A percentile compares a stretch with the other conserved stretches of the same genome.
Conservation (phyloP, 2,797 vertebrate species). For the Dendrocincla fuliginosa region DNA sequence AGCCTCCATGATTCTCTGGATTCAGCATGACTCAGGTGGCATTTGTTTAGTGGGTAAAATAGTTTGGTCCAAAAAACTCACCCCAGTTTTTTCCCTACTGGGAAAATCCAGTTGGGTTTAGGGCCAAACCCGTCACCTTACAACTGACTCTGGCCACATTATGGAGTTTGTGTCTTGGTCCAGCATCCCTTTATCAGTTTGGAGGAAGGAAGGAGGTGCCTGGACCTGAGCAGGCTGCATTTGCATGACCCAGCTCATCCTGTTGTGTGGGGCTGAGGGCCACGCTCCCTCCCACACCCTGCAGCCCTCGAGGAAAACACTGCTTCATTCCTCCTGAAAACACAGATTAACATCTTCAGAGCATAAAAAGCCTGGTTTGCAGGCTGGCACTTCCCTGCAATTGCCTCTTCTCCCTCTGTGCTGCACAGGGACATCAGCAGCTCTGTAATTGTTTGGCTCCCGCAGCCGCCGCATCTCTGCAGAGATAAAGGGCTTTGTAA, state of each 20-base stretch:
- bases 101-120: not conserved
- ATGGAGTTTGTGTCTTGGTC: not conserved
- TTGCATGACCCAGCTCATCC: not conserved
- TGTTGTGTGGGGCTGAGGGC: not conserved
- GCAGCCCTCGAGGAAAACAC: not conserved
- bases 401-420: not conserved
- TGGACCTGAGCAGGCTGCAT: not conserved
- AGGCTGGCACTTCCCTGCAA: not conserved
- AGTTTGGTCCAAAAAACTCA: not conserved
- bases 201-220: not conserved
- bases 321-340: not conserved
- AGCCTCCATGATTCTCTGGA: not conserved
- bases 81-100: not conserved
- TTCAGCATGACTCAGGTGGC: not conserved
- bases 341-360: not conserved
- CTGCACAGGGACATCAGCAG: not conserved
- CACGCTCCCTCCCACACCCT: rapidly evolving
- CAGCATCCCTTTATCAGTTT: not conserved
- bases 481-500: not conserved
- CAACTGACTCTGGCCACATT: rapidly evolving
- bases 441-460: not conserved
- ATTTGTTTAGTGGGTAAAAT: not conserved
- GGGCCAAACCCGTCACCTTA: not conserved
- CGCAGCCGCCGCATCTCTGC: rapidly evolving
- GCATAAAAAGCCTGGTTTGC: not conserved